Evolutionary conservation across 2,888 invertebrate species (phyloP), one percentile per base, ranked within the genome.

Genomic region (Polydrusus pterygomalis): DNA sequence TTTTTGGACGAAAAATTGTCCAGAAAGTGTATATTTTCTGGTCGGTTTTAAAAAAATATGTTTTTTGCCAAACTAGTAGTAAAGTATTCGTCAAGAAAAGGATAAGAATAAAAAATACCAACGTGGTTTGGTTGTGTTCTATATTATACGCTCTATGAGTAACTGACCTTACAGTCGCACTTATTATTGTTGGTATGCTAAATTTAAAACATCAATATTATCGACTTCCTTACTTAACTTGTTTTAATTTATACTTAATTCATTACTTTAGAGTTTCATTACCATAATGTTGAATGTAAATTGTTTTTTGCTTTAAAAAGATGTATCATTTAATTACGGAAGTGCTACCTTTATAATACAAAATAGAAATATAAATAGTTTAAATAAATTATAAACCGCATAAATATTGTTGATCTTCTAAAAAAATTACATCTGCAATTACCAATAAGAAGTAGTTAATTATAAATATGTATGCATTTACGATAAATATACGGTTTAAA

Each of bases 101-200:
- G 47, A 67, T 40, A 17, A 67, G 51, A 67, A 18, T 65, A 38
- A 49, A 13, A 64, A 10, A 47, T 54, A 17, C 40, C 6, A 34
- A 51, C 67, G 49, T 60, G 49, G n/a, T n/a, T n/a, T 49, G 30
- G 63, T 70, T 70, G 71, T 64, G 56, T 67, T 67, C 40, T 49
- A 56, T 60, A 72, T n/a, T n/a, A n/a, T n/a, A n/a, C n/a, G n/a
- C n/a, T n/a, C n/a, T n/a, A n/a, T n/a, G n/a, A n/a, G n/a, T n/a
- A n/a, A n/a, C n/a, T n/a, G n/a, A n/a, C n/a, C n/a, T n/a, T n/a
- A n/a, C n/a, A n/a, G n/a, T 15, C 43, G 47, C 18, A 60, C 60
- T 70, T 62, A 70, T 54, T 62, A 62, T 70, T 70, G 60, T 70
- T 60, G 30, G 47, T 51, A 13, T 34, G 49, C 30, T 60, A 49